Conservation (phyloP, 2,113 vertebrate genomes). For the Phylloscopus trochiloides region DNA sequence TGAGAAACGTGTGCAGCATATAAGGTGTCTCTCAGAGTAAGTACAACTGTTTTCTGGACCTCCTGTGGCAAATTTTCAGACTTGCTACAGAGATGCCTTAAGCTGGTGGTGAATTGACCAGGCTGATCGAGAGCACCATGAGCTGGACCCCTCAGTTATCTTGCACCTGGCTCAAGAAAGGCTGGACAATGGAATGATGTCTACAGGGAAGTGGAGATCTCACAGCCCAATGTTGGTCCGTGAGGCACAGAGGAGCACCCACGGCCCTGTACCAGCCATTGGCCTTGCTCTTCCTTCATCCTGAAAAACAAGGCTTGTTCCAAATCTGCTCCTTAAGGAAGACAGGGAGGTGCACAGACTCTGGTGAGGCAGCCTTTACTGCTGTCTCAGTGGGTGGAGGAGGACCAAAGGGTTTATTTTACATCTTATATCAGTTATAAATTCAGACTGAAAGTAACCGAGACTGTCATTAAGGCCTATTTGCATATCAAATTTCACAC, state of each 20-base stretch:
- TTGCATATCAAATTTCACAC: neutral
- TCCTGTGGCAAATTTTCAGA: neutral
- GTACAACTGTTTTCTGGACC: neutral
- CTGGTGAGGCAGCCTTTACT: neutral
- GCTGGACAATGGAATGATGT: neutral
- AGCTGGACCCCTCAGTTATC: neutral
- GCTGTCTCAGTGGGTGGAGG: neutral
- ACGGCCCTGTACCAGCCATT: neutral
- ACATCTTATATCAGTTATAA: no score
- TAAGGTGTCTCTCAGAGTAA: neutral
- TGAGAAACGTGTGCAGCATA: neutral
- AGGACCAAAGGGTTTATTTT: neutral
- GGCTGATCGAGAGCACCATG: neutral
- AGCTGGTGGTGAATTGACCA: neutral
- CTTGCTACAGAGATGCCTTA: neutral
- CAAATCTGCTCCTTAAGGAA: neutral
- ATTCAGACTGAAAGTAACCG: neutral
- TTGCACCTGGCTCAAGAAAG: neutral
- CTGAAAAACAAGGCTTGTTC: neutral
- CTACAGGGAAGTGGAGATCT: neutral
- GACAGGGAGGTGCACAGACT: neutral
- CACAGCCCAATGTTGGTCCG: neutral
- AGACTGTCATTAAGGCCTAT: neutral
- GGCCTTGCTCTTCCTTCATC: neutral
- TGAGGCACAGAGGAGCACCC: neutral